phyloP scores from a whole-genome alignment of 2,113 vertebrate species.

The Callocephalon fimbriatum region DNA sequence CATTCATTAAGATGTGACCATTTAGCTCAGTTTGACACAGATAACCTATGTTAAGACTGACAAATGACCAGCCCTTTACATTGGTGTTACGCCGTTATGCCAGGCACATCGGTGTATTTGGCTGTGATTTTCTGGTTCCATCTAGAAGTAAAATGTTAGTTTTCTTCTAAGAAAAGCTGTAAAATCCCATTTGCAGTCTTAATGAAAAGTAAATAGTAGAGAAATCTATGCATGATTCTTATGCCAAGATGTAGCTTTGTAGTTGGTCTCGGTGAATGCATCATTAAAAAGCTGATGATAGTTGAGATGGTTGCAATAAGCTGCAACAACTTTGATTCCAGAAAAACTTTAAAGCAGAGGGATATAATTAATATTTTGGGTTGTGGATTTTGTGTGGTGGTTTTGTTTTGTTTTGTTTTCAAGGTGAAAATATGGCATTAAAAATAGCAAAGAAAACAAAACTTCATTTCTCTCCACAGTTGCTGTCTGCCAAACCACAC shows the following conservation, averaged over 20 bases:
- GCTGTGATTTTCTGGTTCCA: neutral
- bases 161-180: neutral
- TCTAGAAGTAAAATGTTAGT: neutral
- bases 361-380: neutral
- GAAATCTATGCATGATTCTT: neutral
- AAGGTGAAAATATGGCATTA: neutral
- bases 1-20: neutral
- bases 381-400: neutral
- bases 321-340: conserved; percentile 5
- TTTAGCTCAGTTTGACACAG: conserved; percentile 18
- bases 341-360: conserved; percentile 2
- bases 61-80: neutral
- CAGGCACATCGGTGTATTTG: neutral
- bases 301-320: neutral
- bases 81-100: neutral
- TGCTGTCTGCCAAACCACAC: conserved; percentile 30
- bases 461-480: neutral
- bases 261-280: neutral
- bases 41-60: neutral
- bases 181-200: neutral
- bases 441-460: neutral
- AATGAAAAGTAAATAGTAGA: neutral
- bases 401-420: neutral
- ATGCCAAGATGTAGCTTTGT: neutral
- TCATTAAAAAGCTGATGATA: conserved; percentile 21